Evolutionary conservation across 1,140 invertebrate species (phyloP).

Genomic region (Chionoecetes opilio): DNA sequence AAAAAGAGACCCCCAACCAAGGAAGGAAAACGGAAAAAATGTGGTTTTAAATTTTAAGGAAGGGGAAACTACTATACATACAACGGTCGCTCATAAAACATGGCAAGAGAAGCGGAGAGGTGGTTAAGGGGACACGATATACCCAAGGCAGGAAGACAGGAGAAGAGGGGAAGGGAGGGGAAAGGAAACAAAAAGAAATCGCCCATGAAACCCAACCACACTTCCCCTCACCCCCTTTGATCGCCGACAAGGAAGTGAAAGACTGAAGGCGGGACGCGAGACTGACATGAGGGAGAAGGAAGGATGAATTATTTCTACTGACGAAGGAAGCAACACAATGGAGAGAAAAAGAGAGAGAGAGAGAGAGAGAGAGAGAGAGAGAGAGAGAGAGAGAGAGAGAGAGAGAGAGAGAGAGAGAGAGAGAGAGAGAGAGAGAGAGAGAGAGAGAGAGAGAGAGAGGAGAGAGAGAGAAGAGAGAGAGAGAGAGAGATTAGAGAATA

Average conservation of each 20-base stretch:
- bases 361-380: not conserved
- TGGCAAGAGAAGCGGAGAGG: not conserved
- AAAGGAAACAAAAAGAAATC: constrained; percentile 58
- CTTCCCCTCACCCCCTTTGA: not conserved
- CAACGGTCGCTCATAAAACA: constrained; percentile 59
- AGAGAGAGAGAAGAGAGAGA: not conserved
- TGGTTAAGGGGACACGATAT: not conserved
- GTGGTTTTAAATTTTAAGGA: no score
- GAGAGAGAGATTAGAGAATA: not conserved
- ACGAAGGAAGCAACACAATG: not conserved
- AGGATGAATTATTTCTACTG: no score
- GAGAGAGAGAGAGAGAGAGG: constrained; percentile 11
- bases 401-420: not conserved
- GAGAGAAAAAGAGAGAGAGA: not conserved
- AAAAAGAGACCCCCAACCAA: no score
- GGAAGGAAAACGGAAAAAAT: not conserved
- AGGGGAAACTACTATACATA: constrained; percentile 7
- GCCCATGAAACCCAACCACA: constrained; percentile 7
- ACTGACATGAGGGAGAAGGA: not conserved
- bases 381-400: not conserved
- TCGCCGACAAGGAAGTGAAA: not conserved
- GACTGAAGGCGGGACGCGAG: not conserved
- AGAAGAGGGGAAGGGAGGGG: not conserved
- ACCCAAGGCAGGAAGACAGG: no score
- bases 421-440: constrained; percentile 34